Conservation (phyloP, 1,140 invertebrate species). For the Theocolax elegans region DNA sequence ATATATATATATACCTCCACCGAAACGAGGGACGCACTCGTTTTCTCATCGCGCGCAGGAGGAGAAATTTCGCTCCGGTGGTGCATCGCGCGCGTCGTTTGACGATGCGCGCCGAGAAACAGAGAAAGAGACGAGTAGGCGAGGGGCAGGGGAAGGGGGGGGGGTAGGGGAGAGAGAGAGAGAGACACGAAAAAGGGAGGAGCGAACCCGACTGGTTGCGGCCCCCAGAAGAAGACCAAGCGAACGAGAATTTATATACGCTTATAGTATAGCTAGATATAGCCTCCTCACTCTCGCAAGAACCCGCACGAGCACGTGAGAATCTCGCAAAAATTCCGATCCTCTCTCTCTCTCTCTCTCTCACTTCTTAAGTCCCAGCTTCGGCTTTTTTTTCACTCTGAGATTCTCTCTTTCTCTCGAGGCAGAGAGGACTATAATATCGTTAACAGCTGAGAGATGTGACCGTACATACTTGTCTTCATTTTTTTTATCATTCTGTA, state of each 20-base stretch:
- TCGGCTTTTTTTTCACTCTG: background rate
- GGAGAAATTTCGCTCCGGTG: too few relatives aligned
- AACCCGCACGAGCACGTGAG: background rate
- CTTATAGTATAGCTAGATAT: slow-evolving; percentile 7
- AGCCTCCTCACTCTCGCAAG: background rate
- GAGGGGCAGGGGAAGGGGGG: background rate
- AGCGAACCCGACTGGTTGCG: slow-evolving; percentile 33
- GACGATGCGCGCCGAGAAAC: background rate
- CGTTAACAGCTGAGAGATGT: too few relatives aligned
- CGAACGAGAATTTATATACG: slow-evolving; percentile 5
- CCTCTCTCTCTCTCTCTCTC: background rate
- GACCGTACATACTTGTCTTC: too few relatives aligned
- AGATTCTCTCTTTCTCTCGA: too few relatives aligned
- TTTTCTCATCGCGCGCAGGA: too few relatives aligned
- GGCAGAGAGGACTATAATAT: too few relatives aligned
- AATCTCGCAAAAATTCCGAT: background rate
- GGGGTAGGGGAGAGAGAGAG: background rate
- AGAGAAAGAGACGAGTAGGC: background rate
- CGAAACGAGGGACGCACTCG: too few relatives aligned
- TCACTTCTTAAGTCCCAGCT: background rate
- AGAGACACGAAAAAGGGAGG: background rate
- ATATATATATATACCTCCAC: too few relatives aligned
- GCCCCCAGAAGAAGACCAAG: background rate
- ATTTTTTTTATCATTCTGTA: too few relatives aligned
- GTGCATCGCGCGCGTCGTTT: slow-evolving; percentile 17